These are phyloP conservation scores for Macrobrachium nipponense DNA, from an alignment of 1,140 invertebrate genomes.

Conservation along the genomic window DNA sequence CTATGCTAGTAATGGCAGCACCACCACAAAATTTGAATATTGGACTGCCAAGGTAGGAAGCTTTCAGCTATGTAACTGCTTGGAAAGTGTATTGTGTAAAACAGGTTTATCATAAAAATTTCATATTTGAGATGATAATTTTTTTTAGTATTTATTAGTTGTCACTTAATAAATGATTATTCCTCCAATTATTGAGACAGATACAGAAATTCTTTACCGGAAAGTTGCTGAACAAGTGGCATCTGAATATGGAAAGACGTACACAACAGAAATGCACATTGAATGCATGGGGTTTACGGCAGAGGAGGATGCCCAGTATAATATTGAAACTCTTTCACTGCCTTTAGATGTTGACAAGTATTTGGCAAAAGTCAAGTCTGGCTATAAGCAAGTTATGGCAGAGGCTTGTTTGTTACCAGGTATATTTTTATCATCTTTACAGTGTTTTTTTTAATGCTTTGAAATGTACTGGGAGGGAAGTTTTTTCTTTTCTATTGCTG, in stretches of 20 bases:
- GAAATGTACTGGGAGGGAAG: too few species aligned
- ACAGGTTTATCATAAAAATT: too few species aligned
- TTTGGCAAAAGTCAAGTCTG: conserved; percentile 64
- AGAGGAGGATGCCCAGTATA: conserved; percentile 67
- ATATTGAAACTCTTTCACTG: conserved; percentile 68
- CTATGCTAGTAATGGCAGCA: too few species aligned
- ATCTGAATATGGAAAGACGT: conserved; percentile 68
- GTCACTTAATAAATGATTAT: too few species aligned
- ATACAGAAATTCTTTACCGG: conserved; percentile 27
- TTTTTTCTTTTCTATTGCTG: too few species aligned
- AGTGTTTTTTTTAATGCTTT: too few species aligned
- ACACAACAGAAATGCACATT: conserved; percentile 71
- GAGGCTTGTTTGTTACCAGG: conserved; percentile 73
- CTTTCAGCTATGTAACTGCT: too few species aligned
- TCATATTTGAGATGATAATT: too few species aligned
- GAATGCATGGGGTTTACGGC: conserved; percentile 71
- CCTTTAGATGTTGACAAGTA: conserved; percentile 71
- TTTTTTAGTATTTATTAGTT: too few species aligned
- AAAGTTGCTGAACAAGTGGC: conserved; percentile 34
- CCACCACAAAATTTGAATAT: too few species aligned
- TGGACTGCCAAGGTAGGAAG: too few species aligned
- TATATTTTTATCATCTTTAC: not conserved
- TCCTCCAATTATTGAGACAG: not conserved
- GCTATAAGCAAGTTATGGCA: conserved; percentile 68
- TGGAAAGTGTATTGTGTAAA: too few species aligned